Base-by-base conservation (phyloP, 2,888 invertebrate genomes). In the Stictocephala bisonia region DNA sequence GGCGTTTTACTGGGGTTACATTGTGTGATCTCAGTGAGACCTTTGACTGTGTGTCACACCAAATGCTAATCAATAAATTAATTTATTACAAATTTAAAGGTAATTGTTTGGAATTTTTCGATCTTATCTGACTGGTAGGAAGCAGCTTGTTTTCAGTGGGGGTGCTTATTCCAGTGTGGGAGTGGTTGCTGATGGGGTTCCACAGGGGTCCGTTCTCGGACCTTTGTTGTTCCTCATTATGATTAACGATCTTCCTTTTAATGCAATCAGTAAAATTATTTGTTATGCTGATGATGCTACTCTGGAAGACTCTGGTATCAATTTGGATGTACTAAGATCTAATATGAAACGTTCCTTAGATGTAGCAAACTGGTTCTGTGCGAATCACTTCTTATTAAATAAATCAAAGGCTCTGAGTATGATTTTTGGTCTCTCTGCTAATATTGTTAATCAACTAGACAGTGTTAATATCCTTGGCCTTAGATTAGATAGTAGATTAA, bases 41-140 rank as follows among this genome's bases (percentile, higher is more conserved):
- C n/a, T 56, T 56, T 29, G 56, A 56, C 15, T 56, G 29, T 13
- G 27, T 56, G 9, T 29, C 56, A 1, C 56, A 56, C 56, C 2
- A 56, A 2, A n/a, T 29, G 2, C 18, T 29, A 2, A 2, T 56
- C 2, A 11, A n/a, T 15, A 56, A 56, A 29, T 27, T 56, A 2
- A 11, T 2, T 2, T 7, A 13, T 18, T 56, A 56, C 22, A 31
- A 31, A 1, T n/a, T 56, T 11, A 27, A 11, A 22, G 51, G 51
- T 4, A 13, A 11, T 4, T 20, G 18, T 51, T 22, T 22, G 4
- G 22, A 20, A 13, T 6, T 20, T 18, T 51, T 22, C 7, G 24
- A 13, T 51, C 24, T 4, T 51, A 51, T 22, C 24, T 51, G 18
- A 11, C n/a, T 20, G 51, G 22, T 20, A 7, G 51, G 18, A 13